A percentile compares a stretch with the other conserved stretches of the same genome.
Evolutionary conservation across 2,113 vertebrate genomes (phyloP).

Genomic region (Catharus fuscescens): DNA sequence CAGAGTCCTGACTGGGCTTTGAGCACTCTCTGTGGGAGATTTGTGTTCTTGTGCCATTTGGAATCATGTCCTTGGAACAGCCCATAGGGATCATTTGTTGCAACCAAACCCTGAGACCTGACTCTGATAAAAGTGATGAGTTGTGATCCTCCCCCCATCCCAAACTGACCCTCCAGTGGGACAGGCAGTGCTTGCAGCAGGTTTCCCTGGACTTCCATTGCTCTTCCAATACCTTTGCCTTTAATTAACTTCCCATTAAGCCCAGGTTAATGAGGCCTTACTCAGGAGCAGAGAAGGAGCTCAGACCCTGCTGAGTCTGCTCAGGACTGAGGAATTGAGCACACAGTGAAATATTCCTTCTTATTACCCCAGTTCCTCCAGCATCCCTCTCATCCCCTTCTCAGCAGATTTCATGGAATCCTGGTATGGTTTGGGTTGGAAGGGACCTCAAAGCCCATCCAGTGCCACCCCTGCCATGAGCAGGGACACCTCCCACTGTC

Average conservation of each 20-base stretch:
- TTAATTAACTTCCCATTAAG: neutral
- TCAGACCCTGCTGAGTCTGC: neutral
- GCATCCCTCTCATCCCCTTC: neutral
- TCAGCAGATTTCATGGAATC: neutral
- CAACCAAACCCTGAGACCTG: rapidly evolving
- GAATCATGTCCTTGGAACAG: neutral
- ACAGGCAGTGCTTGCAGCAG: neutral
- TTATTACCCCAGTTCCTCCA: neutral
- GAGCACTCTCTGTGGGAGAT: neutral
- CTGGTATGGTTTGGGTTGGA: neutral
- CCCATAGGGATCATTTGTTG: neutral
- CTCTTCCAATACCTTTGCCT: neutral
- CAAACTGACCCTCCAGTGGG: neutral
- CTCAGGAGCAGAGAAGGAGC: neutral
- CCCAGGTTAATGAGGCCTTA: neutral
- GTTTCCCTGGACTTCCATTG: neutral
- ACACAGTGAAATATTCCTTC: neutral
- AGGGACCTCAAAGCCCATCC: neutral
- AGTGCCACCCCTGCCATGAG: too few species aligned
- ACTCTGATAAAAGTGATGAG: neutral
- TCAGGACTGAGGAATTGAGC: neutral
- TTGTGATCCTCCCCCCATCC: neutral
- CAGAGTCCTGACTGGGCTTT: neutral
- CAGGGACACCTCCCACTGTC: neutral
- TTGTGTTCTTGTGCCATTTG: neutral